Conservation (phyloP, 1,140 invertebrate genomes). For the Lethrus apterus region DNA sequence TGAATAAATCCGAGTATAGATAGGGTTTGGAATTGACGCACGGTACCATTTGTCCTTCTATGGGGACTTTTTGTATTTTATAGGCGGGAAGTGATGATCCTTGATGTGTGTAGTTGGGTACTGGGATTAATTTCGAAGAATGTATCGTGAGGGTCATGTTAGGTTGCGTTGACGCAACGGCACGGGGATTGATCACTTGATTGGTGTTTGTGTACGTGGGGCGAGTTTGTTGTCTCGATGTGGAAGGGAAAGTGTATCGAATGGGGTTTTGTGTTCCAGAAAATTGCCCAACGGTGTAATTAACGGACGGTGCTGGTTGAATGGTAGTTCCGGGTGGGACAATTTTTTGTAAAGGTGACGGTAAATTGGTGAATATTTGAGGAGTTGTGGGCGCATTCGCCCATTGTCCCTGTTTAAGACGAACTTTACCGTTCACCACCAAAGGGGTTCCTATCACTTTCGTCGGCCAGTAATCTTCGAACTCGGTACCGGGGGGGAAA, state of each 20-base stretch:
- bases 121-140: background rate
- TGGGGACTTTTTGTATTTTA: conserved; percentile 7
- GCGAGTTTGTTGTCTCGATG: background rate
- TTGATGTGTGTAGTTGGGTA: background rate
- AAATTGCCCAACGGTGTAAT: conserved; percentile 1
- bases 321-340: conserved; percentile 2
- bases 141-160: background rate
- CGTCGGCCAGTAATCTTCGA: conserved; percentile 13
- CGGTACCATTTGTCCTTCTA: conserved; percentile 2
- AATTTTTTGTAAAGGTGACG: background rate
- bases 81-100: conserved; percentile 7
- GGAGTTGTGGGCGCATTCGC: conserved; percentile 4
- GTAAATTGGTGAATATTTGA: conserved; percentile 1
- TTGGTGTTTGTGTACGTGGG: background rate
- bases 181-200: background rate
- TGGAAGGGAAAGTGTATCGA: background rate
- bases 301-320: background rate
- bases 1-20: background rate
- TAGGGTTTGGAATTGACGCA: conserved; percentile 8
- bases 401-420: conserved; percentile 7
- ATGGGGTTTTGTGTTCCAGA: background rate
- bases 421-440: conserved; percentile 4
- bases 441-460: conserved; percentile 8
- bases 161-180: background rate
- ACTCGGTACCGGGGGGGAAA: conserved; percentile 8